phyloP scores from a whole-genome alignment of 2,113 vertebrate genomes.

The Anguilla rostrata region DNA sequence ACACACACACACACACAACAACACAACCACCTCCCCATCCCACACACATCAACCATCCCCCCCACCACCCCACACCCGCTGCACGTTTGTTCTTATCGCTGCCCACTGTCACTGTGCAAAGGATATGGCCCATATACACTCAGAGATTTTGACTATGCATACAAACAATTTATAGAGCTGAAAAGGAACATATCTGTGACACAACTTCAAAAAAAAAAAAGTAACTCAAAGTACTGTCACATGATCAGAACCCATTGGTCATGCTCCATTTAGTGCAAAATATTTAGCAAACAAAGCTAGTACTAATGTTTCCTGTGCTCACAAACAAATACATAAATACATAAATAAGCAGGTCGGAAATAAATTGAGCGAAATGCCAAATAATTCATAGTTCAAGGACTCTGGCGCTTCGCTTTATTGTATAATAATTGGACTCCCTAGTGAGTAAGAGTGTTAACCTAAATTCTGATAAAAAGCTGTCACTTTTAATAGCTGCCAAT shows the following conservation, averaged over 20 bases:
- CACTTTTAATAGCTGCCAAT: slow-evolving; percentile 28
- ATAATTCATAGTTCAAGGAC: neutral
- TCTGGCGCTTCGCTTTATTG: neutral
- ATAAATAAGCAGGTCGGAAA: neutral
- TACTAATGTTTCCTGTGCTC: neutral
- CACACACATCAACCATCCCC: too few species aligned
- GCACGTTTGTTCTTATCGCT: too few species aligned
- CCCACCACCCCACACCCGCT: too few species aligned
- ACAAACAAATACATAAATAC: neutral
- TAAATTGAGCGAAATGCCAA: neutral
- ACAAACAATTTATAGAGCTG: neutral
- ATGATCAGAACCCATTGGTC: neutral
- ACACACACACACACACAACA: too few species aligned
- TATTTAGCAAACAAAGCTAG: neutral
- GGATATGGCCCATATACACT: too few species aligned
- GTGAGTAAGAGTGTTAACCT: slow-evolving; percentile 19
- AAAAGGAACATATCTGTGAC: neutral
- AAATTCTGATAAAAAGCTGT: slow-evolving; percentile 28
- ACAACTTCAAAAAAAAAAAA: neutral
- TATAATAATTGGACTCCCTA: slow-evolving; percentile 15
- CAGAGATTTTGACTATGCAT: too few species aligned
- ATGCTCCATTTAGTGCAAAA: neutral
- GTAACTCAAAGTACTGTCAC: neutral
- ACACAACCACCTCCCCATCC: too few species aligned
- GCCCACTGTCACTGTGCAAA: too few species aligned